Percentiles rank a stretch among this genome's conserved stretches.
Conservation (phyloP, 2,797 vertebrate species). For the Enteromius treurensis region DNA sequence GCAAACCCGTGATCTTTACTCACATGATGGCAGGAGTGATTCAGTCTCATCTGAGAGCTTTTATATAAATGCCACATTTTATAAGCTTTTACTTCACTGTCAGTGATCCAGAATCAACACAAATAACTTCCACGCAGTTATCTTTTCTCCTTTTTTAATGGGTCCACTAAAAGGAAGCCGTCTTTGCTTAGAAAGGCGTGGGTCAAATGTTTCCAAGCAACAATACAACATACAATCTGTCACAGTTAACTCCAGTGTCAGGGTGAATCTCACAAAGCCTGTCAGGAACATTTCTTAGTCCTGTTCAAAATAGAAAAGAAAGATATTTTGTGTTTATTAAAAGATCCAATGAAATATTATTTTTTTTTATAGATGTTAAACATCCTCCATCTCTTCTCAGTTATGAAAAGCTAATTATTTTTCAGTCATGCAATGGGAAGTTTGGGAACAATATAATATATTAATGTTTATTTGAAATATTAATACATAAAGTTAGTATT, state of each 20-base stretch:
- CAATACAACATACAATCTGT: constrained; percentile 29
- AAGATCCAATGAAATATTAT: not conserved
- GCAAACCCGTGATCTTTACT: constrained; percentile 22
- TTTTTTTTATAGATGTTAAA: not conserved
- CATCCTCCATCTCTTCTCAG: not conserved
- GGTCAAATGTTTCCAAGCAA: constrained; percentile 44
- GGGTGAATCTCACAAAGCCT: not conserved
- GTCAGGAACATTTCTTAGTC: not conserved
- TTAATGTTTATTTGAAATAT: not conserved
- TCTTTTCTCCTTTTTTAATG: constrained; percentile 32
- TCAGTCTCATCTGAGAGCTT: constrained; percentile 29
- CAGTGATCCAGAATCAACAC: constrained; percentile 46
- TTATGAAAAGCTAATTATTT: not conserved
- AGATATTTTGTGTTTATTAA: not conserved
- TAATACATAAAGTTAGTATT: not conserved
- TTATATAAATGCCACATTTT: constrained; percentile 25
- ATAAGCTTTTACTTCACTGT: constrained; percentile 42
- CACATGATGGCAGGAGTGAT: constrained; percentile 32
- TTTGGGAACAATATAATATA: not conserved
- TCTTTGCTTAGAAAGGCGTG: constrained; percentile 26
- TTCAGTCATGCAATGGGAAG: not conserved
- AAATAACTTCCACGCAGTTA: constrained; percentile 33
- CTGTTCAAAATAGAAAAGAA: not conserved
- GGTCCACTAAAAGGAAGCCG: constrained; percentile 25
- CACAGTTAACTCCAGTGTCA: not conserved